Conservation (phyloP, 2,113 vertebrate genomes). For the Nanger granti region DNA sequence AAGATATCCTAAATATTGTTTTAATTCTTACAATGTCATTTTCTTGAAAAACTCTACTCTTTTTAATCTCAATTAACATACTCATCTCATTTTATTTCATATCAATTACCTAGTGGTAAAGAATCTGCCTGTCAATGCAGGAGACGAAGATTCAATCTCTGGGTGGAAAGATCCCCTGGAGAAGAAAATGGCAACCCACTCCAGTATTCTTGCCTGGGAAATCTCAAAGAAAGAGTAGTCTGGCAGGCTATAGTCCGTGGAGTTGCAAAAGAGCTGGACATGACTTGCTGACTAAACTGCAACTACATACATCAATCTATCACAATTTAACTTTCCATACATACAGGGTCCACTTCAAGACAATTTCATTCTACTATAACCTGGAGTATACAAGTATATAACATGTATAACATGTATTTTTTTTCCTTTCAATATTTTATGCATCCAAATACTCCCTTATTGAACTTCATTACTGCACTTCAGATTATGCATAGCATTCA, state of each 20-base stretch:
- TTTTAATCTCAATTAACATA: not conserved
- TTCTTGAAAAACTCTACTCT: not conserved
- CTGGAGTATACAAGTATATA: not conserved
- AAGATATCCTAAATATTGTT: not conserved
- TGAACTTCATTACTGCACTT: not conserved
- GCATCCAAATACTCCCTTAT: not conserved
- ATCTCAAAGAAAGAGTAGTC: not conserved
- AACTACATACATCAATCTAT: not conserved
- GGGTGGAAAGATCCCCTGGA: not conserved
- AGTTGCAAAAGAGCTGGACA: not conserved
- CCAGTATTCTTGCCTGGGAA: not conserved
- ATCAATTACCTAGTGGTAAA: not conserved
- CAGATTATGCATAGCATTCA: not conserved
- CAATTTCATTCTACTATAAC: not conserved
- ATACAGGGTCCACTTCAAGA: not conserved
- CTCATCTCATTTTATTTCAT: not conserved
- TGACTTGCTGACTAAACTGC: not conserved
- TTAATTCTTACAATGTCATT: not conserved
- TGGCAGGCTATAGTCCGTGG: not conserved
- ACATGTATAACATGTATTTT: not conserved
- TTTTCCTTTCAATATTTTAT: not conserved
- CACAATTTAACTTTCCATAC: not conserved
- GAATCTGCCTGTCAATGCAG: not conserved
- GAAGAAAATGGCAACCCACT: not conserved
- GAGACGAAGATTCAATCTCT: not conserved